A percentile compares a stretch with the other conserved stretches of the same genome.
Conservation (phyloP, 2,113 vertebrate species). For the Bujurquina vittata region DNA sequence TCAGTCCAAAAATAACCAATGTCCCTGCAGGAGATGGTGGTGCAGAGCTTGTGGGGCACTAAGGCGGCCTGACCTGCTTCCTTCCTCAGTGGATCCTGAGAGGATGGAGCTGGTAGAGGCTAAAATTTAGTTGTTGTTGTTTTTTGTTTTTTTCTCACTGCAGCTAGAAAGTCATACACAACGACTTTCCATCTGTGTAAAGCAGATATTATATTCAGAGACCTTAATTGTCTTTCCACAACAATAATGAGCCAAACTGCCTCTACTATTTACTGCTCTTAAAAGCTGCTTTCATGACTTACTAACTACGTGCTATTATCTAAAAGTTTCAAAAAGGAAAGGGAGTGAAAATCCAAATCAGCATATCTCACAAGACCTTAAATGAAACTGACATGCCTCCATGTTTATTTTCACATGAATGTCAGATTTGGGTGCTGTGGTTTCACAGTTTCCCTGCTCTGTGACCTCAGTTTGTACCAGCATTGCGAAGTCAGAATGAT, state of each 20-base stretch:
- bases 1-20: constrained; percentile 77
- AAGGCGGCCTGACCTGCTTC: constrained; percentile 60
- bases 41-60: constrained; percentile 52
- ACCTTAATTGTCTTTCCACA: background rate
- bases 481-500: constrained; percentile 23
- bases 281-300: constrained; percentile 16
- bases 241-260: background rate
- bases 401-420: constrained; percentile 58
- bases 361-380: constrained; percentile 13
- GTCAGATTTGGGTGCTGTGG: constrained; percentile 44
- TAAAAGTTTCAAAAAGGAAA: constrained; percentile 46
- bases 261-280: background rate
- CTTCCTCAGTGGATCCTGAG: constrained; percentile 70
- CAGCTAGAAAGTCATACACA: constrained; percentile 31
- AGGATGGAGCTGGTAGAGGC: constrained; percentile 54
- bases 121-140: constrained; percentile 1
- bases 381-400: constrained; percentile 35
- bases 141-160: constrained; percentile 21
- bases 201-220: constrained; percentile 45
- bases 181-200: constrained; percentile 8
- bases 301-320: background rate
- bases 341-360: constrained; percentile 39
- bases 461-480: constrained; percentile 53
- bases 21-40: constrained; percentile 67
- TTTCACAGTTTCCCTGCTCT: constrained; percentile 63